phyloP scores from a whole-genome alignment of 1,140 invertebrate species.

The Ceratosolen solmsi region DNA sequence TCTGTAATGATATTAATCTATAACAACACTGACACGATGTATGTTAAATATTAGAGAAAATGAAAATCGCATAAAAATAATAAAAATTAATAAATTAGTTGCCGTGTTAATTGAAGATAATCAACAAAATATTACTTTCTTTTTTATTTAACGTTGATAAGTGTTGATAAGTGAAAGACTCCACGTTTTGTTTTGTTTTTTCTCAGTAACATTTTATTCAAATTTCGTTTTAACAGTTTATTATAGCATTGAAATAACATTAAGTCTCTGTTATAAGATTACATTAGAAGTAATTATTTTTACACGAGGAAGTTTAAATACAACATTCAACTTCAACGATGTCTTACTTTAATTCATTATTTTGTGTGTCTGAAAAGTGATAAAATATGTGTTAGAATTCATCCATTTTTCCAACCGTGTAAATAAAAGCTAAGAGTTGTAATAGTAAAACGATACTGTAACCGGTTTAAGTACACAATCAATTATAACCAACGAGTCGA shows the following conservation, averaged over 20 bases:
- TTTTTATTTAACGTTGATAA: neutral
- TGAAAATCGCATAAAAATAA: conserved; percentile 11
- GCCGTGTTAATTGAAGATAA: conserved; percentile 44
- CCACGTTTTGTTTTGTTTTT: conserved; percentile 27
- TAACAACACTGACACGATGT: neutral
- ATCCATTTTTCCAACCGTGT: conserved; percentile 50
- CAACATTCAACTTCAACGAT: conserved; percentile 43
- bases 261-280: conserved; percentile 32
- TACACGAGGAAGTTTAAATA: conserved; percentile 5
- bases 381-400: conserved; percentile 51
- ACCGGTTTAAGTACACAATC: neutral
- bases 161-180: conserved; percentile 39
- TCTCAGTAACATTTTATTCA: conserved; percentile 44
- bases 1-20: neutral
- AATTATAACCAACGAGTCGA: too few relatives aligned
- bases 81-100: conserved; percentile 41
- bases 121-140: neutral
- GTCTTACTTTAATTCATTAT: conserved; percentile 51
- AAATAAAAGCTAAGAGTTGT: conserved; percentile 16
- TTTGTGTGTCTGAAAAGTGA: conserved; percentile 50
- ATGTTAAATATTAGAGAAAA: conserved; percentile 31
- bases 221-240: conserved; percentile 37
- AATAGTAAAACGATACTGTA: conserved; percentile 18
- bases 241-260: conserved; percentile 34
- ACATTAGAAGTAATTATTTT: conserved; percentile 41